Evolutionary conservation across 2,888 invertebrate genomes (phyloP), one percentile per base, ranked within the genome.

Genomic region (Tetranychus truncatus): DNA sequence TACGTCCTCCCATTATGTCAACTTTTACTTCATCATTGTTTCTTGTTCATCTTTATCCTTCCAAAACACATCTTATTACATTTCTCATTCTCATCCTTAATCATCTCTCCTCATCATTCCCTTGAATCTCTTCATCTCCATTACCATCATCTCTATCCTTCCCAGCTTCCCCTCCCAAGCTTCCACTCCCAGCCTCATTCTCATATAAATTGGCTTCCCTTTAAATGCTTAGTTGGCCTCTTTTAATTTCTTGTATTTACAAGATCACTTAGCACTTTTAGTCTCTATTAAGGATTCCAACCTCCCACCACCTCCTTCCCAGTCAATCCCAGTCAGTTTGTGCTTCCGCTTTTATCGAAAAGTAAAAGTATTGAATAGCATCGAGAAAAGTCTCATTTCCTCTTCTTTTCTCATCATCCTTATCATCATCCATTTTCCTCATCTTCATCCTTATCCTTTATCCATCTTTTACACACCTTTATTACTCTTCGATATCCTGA

Each of bases 71-170:
- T 34, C 34, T 34, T 34, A 34, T 34, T 34, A 15, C 55, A 55
- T 55, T 15, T 55, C 55, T 15, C 15, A 9, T 55, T 15, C 55
- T 55, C 55, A 15, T 6, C 55, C 15, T 55, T 55, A 55, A 55
- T 55, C 55, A 55, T 55, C 55, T 55, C 24, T 1, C 24, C 24
- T 24, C 34, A 24, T 24, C 34, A 3, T 8, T 24, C 20, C 71
- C 21, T 20, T 72, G 18, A 9, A n/a, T 72, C 34, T 72, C 72
- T 72, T 24, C 45, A n/a, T 72, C n/a, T 72, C 34, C 20, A 15
- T 71, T 24, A 15, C 71, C 24, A 20, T 72, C 24, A n/a, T 72
- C 72, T 72, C 72, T 72, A 69, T 69, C 67, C 9, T 21, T 67
- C 67, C n/a, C 67, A 21, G 11, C 24, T 21, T 67, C n/a, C 24